Evolutionary conservation across 1,140 invertebrate species (phyloP).

Genomic region (Harlomillsia oculata): DNA sequence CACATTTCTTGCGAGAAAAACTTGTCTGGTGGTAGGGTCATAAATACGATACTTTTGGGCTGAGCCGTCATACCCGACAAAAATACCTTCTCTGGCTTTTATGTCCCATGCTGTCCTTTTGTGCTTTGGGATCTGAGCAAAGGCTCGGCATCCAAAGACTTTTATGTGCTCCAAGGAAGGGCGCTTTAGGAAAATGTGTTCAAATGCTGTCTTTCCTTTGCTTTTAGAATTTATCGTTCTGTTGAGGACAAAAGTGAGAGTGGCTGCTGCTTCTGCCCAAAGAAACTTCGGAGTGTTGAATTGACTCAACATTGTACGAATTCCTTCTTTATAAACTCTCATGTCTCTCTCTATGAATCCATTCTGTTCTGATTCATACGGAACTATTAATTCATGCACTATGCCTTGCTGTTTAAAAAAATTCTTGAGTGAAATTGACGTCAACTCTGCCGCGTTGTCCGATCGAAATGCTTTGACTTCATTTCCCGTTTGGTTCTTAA

Average conservation of each 20-base stretch:
- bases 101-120: neutral
- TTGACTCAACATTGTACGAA: neutral
- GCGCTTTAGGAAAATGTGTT: neutral
- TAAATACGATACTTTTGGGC: neutral
- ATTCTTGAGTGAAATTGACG: neutral
- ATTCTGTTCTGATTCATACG: constrained; percentile 45
- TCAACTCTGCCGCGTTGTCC: neutral
- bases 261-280: constrained; percentile 5
- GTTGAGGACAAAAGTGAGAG: neutral
- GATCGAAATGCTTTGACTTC: neutral
- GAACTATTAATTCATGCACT: constrained; percentile 33
- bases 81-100: neutral
- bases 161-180: neutral
- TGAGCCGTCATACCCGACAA: neutral
- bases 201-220: neutral
- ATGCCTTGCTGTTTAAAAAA: neutral
- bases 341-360: constrained; percentile 30
- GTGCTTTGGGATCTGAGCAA: neutral
- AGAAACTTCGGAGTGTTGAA: neutral
- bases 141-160: neutral
- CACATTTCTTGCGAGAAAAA: neutral
- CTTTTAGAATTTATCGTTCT: neutral
- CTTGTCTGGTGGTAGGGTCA: neutral
- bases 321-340: neutral
- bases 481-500: neutral